Percentiles rank a stretch among this genome's conserved stretches.
phyloP scores from a whole-genome alignment of 2,888 invertebrate genomes.

The Habrosyne pyritoides region DNA sequence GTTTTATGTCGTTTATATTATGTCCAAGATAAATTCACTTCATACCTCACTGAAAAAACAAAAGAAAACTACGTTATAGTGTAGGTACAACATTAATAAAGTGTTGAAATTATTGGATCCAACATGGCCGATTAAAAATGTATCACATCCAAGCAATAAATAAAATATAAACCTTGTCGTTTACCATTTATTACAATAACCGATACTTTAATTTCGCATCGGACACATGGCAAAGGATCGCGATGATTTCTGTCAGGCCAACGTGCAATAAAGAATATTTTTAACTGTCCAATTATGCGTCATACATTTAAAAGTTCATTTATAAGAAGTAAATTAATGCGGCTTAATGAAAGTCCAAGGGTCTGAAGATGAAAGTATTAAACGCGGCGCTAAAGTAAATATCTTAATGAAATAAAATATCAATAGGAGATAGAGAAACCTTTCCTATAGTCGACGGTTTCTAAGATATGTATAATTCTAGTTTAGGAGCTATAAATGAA shows the following conservation, averaged over 20 bases:
- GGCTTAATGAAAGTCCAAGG: background rate
- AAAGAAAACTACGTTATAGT: background rate
- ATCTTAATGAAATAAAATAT: no score
- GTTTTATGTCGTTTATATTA: no score
- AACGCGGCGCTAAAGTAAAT: no score
- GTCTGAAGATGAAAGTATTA: no score
- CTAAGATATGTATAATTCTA: no score
- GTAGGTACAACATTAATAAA: no score
- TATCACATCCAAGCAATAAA: conserved; percentile 5
- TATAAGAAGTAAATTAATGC: background rate
- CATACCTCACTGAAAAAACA: no score
- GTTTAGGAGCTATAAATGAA: no score
- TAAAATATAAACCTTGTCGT: background rate
- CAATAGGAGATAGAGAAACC: no score
- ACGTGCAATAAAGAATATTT: conserved; percentile 27
- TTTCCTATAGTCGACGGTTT: no score
- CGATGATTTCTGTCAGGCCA: conserved; percentile 30
- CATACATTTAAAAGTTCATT: background rate
- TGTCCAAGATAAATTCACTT: background rate
- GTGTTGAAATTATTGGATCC: background rate
- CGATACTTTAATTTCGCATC: background rate
- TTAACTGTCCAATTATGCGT: conserved; percentile 27
- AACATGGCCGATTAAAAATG: background rate
- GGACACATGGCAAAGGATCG: background rate
- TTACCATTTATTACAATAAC: background rate